These are phyloP conservation scores for Choristoneura rosaceana DNA, from an alignment of 2,888 invertebrate genomes.

Conservation along the genomic window DNA sequence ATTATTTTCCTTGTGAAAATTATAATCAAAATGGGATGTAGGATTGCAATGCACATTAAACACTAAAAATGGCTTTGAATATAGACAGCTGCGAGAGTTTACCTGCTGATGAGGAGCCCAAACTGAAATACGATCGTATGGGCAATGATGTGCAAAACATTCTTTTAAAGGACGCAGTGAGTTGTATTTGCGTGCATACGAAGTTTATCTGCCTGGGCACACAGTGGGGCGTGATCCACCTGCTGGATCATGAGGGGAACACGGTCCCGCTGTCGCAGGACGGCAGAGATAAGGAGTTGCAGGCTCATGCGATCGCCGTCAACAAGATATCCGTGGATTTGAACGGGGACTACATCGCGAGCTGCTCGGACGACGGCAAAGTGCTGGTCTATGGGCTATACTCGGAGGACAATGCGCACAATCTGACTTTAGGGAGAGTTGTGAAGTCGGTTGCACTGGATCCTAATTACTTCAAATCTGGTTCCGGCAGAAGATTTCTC, in stretches of 20 bases:
- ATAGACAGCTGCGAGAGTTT: constrained; percentile 76
- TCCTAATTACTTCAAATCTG: constrained; percentile 91
- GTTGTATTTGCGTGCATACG: constrained; percentile 96
- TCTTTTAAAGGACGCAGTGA: constrained; percentile 92
- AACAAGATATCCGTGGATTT: constrained; percentile 97
- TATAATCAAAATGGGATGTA: constrained; percentile 31
- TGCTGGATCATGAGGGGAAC: constrained; percentile 97
- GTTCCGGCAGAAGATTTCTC: constrained; percentile 92
- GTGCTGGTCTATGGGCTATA: constrained; percentile 95
- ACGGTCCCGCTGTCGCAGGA: constrained; percentile 83
- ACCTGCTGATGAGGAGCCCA: constrained; percentile 89
- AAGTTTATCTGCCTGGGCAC: constrained; percentile 98
- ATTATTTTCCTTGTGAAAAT: constrained; percentile 31
- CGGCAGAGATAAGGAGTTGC: constrained; percentile 88
- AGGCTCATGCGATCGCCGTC: constrained; percentile 94
- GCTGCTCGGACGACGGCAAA: constrained; percentile 96
- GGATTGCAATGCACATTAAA: constrained; percentile 1
- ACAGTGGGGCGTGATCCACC: constrained; percentile 95
- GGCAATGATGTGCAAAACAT: constrained; percentile 94
- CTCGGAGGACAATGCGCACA: constrained; percentile 92
- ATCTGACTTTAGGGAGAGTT: constrained; percentile 90
- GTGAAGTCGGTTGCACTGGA: constrained; percentile 95
- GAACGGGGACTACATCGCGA: constrained; percentile 97
- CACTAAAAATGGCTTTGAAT: constrained; percentile 70
- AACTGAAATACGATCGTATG: constrained; percentile 95